phyloP scores from a whole-genome alignment of 2,888 invertebrate species.

The Spodoptera exigua region DNA sequence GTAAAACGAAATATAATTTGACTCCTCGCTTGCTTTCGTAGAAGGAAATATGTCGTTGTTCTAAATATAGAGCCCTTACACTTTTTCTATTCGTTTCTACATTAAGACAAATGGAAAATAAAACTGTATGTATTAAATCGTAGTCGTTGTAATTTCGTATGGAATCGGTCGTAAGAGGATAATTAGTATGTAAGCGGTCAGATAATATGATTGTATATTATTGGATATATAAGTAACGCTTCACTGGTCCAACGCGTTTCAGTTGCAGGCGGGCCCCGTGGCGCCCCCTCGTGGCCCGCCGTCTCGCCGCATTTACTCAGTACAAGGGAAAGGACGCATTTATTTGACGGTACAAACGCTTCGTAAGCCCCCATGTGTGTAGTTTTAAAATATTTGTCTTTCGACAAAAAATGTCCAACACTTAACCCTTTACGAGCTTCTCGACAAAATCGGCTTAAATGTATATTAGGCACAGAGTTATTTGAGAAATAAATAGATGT shows the following conservation, averaged over 20 bases:
- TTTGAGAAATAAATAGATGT: constrained; percentile 81
- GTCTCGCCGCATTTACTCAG: constrained; percentile 55
- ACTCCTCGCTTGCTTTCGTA: constrained; percentile 80
- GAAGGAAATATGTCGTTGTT: constrained; percentile 67
- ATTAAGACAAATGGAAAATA: constrained; percentile 69
- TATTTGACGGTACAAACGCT: constrained; percentile 68
- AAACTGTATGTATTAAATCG: constrained; percentile 81
- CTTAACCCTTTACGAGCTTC: constrained; percentile 84
- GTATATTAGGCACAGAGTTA: constrained; percentile 88
- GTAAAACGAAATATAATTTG: constrained; percentile 75
- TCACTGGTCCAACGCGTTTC: constrained; percentile 59
- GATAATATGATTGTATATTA: constrained; percentile 82
- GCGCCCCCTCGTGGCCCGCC: not conserved
- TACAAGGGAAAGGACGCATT: constrained; percentile 69
- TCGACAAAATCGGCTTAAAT: constrained; percentile 85
- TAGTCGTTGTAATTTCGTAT: constrained; percentile 85
- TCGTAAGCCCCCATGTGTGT: constrained; percentile 57
- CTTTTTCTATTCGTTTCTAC: constrained; percentile 75
- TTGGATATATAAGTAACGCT: constrained; percentile 70
- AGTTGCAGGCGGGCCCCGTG: constrained; percentile 26
- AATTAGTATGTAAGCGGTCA: constrained; percentile 72
- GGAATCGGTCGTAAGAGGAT: constrained; percentile 77
- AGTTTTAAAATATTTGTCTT: constrained; percentile 63
- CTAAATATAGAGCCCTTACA: constrained; percentile 67
- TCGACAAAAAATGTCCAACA: constrained; percentile 75